Base-by-base conservation (phyloP, 2,797 vertebrate species). In the Tokudaia tokunoshimensis region DNA sequence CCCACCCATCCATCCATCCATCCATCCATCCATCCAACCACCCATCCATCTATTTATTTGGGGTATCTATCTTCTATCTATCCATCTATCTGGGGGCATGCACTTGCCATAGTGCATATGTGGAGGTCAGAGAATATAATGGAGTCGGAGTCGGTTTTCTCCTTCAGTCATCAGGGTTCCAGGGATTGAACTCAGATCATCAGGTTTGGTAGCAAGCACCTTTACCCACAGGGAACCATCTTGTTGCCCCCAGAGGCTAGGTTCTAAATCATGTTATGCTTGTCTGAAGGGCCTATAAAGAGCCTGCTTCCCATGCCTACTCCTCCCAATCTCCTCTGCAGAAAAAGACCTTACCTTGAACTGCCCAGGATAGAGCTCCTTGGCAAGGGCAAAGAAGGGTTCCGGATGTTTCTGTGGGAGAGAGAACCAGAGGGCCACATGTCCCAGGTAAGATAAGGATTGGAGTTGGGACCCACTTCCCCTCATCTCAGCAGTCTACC, bases 311-410 rank as follows among this genome's bases (percentile, higher is more conserved):
- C 78, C 34, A 1, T 0, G 75, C 37, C 50, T 41, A 24, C 9
- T 61, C 59, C 41, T n/a, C 13, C 57, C 74, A 41, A 0, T 22
- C 70, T 47, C 44, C 29, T 14, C 63, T 0, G 20, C 37, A 81
- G 44, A 79, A 34, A 76, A 70, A 44, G 34, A 44, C 31, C 97
- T 95, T 97, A 99, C 99, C 99, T 99, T 99, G 97, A 99, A 99
- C 98, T 99, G 99, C 95, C 99, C 99, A 0, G 99, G 99, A 97
- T 99, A 99, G n/a, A 99, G 99, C 97, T 99, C 99, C 96, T 97
- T 99, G 87, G 99, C 99, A 89, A 99, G 98, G 65, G 99, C 98
- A 65, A 99, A 99, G 98, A 99, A 99, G 1, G 99, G 99, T 95
- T 99, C 99, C 5, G 99, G 99, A 96, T 99, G 99, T 99, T 99